Evolutionary conservation across 64 coral and sea anemone species (phyloP), one percentile per base, ranked within the genome.

Genomic region (Pachyseris speciosa): DNA sequence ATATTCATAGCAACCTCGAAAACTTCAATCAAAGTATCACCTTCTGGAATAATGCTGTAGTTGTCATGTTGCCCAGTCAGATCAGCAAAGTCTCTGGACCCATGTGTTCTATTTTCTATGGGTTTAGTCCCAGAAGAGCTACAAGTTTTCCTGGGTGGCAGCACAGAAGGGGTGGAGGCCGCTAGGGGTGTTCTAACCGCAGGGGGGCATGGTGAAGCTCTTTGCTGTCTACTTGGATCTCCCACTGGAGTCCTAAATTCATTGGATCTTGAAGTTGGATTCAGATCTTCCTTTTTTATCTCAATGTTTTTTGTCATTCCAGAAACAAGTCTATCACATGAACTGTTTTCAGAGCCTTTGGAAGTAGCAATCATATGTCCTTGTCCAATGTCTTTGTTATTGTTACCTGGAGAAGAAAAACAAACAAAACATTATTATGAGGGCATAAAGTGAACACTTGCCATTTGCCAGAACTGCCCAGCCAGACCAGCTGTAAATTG

Each of bases 21-120:
- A n/a, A n/a, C n/a, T n/a, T n/a, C n/a, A n/a, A n/a, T n/a, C n/a
- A n/a, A n/a, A n/a, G n/a, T n/a, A n/a, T 40, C 2, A 91, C 89
- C 89, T 91, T 91, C 89, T 34, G 89, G 77, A 74, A 91, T 12
- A 22, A 91, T 25, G 26, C 67, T 84, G 51, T 60, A 72, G 52
- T 58, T 43, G 39, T 84, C 67, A 2, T 28, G 52, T n/a, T 47
- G 29, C 43, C 64, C 25, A n/a, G 36, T 73, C 0, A 22, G 1
- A 40, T 40, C 20, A 7, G 10, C 15, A 15, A 69, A 58, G 4
- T 61, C 58, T 61, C 4, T 71, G 34, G 29, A 4, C 66, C 9
- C 34, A 15, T 20, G 52, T 49, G 78, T 33, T 24, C 53, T 91
- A 34, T 63, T 59, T 1, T 73, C 67, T 47, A 60, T 34, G 43